Conservation (phyloP, 1,140 invertebrate genomes). For the Riptortus pedestris region DNA sequence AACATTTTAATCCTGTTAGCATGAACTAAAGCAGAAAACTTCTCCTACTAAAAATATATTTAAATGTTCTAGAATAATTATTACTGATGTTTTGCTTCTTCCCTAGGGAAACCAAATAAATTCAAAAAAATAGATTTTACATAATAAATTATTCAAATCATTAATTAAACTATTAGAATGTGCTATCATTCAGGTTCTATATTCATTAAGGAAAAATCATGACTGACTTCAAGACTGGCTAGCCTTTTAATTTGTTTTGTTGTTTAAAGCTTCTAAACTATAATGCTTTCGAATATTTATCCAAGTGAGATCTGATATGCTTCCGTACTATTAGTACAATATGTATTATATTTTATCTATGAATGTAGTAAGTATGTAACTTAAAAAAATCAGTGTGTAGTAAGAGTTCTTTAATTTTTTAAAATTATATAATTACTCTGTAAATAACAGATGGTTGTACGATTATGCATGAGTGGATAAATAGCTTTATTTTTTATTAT, state of each 20-base stretch:
- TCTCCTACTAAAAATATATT: too few species aligned
- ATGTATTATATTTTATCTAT: not conserved
- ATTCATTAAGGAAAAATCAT: slow-evolving; percentile 1
- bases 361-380: not conserved
- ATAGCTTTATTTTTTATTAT: slow-evolving; percentile 16
- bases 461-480: too few species aligned
- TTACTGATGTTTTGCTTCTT: too few species aligned
- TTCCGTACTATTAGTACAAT: not conserved
- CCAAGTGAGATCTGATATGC: not conserved
- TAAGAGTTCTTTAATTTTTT: not conserved
- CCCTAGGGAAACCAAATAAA: too few species aligned
- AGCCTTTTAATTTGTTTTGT: slow-evolving; percentile 11
- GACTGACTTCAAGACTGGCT: slow-evolving; percentile 23
- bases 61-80: too few species aligned
- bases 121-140: too few species aligned
- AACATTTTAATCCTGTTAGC: too few species aligned
- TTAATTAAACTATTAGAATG: too few species aligned
- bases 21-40: too few species aligned
- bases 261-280: slow-evolving; percentile 6
- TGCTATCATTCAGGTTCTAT: too few species aligned
- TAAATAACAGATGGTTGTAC: not conserved
- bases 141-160: too few species aligned
- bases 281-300: not conserved
- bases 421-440: not conserved
- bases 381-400: not conserved